A percentile compares a stretch with the other conserved stretches of the same genome.
Evolutionary conservation across 2,113 vertebrate species (phyloP).

Genomic region (Hemiscyllium ocellatum): DNA sequence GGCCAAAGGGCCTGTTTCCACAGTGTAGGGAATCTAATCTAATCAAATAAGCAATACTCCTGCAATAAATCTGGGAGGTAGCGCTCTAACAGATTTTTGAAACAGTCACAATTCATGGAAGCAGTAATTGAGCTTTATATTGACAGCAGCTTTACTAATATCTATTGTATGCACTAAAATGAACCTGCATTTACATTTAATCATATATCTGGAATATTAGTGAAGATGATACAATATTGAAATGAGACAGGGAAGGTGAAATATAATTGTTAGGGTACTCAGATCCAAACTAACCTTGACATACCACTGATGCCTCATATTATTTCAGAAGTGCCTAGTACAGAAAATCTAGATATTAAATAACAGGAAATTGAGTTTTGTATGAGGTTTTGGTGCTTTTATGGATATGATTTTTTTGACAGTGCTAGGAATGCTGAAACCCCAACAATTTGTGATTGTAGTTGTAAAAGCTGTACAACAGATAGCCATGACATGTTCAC

Average conservation of each 20-base stretch:
- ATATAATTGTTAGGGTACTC: too few species aligned
- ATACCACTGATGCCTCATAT: too few species aligned
- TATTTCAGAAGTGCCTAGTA: not conserved
- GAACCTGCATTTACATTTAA: not conserved
- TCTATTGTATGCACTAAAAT: not conserved
- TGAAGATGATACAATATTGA: not conserved
- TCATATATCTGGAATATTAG: not conserved
- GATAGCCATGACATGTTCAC: too few species aligned
- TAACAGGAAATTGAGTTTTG: too few species aligned
- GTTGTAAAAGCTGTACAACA: not conserved
- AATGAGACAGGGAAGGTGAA: not conserved
- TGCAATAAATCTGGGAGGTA: not conserved
- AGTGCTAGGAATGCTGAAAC: not conserved
- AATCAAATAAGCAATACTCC: not conserved
- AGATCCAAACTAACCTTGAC: not conserved
- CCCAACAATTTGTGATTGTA: not conserved
- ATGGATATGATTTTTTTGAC: not conserved
- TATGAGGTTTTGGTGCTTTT: not conserved
- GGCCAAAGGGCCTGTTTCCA: too few species aligned
- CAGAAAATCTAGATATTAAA: not conserved
- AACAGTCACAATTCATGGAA: not conserved
- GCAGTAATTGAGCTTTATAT: not conserved
- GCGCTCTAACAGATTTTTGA: not conserved
- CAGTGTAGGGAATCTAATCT: too few species aligned
- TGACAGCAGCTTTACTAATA: not conserved